Percentiles rank a stretch among this genome's conserved stretches.
These are phyloP conservation scores for Phylloscopus whistleri DNA, from an alignment of 2,113 vertebrate genomes.

Conservation along the genomic window DNA sequence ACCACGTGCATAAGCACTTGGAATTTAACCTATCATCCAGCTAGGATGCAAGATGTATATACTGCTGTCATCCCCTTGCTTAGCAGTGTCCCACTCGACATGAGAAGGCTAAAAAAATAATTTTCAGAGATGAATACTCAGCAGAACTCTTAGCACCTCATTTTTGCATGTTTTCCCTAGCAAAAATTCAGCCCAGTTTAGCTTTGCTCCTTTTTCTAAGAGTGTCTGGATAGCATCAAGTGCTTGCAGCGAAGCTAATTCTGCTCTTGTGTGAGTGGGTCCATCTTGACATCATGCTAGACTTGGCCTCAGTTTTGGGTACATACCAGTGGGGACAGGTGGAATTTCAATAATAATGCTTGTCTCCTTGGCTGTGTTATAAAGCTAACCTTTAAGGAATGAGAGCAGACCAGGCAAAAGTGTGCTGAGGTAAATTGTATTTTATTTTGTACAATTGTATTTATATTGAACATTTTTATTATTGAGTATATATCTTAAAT, in stretches of 20 bases:
- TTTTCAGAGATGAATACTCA: not conserved
- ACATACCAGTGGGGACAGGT: constrained; percentile 24
- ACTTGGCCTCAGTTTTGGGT: not conserved
- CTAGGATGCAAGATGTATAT: not conserved
- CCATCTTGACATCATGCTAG: constrained; percentile 25
- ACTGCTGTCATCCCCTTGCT: not conserved
- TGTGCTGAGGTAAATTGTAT: not conserved
- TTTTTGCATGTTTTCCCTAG: not conserved
- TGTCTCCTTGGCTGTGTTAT: not conserved
- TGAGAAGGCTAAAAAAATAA: not conserved
- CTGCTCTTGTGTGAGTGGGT: not conserved
- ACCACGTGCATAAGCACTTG: rapidly evolving
- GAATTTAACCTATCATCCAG: not conserved
- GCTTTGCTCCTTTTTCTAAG: not conserved
- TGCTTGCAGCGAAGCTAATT: not conserved
- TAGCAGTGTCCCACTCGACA: not conserved
- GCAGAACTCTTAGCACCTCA: not conserved
- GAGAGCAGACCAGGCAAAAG: not conserved
- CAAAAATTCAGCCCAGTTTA: constrained; percentile 1
- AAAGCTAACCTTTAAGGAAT: not conserved
- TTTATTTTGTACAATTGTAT: not conserved
- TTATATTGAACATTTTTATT: not conserved
- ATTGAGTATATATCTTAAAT: not conserved
- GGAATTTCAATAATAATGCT: constrained; percentile 36
- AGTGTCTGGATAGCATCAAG: constrained; percentile 29